Evolutionary conservation across 2,113 vertebrate genomes (phyloP).

Genomic region (Bufo gargarizans): DNA sequence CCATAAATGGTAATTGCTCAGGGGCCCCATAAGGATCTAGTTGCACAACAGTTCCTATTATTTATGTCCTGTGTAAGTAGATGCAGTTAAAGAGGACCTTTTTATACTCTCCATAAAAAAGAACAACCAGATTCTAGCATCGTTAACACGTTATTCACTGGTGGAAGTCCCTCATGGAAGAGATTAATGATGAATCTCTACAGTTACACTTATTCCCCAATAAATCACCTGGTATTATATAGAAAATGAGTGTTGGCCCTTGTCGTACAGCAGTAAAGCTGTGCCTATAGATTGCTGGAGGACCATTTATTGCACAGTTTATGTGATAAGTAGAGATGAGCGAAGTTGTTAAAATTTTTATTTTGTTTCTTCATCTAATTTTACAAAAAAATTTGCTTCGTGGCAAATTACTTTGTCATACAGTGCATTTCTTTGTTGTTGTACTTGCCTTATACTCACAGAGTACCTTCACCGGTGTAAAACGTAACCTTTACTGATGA

Average conservation of each 20-base stretch:
- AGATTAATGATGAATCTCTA: background rate
- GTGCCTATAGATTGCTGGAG: background rate
- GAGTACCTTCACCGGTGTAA: too few species aligned
- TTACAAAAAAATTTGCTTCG: too few species aligned
- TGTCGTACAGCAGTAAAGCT: background rate
- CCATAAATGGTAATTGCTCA: conserved; percentile 52
- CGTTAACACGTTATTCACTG: background rate
- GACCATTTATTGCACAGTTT: background rate
- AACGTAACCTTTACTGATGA: too few species aligned
- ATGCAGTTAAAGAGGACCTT: conserved; percentile 32
- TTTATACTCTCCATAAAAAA: conserved; percentile 50
- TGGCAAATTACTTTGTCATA: too few species aligned
- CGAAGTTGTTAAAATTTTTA: too few species aligned
- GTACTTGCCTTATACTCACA: too few species aligned
- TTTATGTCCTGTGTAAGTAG: conserved; percentile 42
- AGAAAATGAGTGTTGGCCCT: background rate
- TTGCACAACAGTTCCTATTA: conserved; percentile 49
- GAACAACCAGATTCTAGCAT: background rate
- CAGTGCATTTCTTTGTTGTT: too few species aligned
- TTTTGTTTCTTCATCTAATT: too few species aligned
- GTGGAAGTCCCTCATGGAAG: background rate
- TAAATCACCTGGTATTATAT: background rate
- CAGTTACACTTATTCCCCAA: background rate
- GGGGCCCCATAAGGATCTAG: conserved; percentile 34
- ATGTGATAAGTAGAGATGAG: background rate